Base-by-base conservation (phyloP, 2,113 vertebrate genomes). In the Ifrita kowaldi region DNA sequence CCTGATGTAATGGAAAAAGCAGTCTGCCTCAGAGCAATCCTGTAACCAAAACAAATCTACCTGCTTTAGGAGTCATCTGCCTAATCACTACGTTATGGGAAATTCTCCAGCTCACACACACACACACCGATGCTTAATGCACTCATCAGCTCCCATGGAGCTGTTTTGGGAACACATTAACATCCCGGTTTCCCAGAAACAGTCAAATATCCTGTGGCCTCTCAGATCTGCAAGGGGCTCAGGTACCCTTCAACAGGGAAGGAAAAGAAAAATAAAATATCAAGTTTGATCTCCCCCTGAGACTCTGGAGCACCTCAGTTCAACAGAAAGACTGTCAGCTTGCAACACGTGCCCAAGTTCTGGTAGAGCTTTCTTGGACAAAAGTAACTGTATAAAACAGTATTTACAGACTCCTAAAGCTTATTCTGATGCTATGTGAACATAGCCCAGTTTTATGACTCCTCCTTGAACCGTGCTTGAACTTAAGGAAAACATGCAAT, bases 31-130 rank as follows among this genome's bases (percentile, higher is more conserved):
- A 15, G 55, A 74, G 78, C 53, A 70, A 22, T 21, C 32, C 22
- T 28, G 39, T 80, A 90, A 74, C 50, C 87, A 93, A 62, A 94
- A 70, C 87, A 71, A 67, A 88, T n/a, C 46, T 59, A 74, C 78
- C 53, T 90, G 75, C 62, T 79, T 42, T 27, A 35, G 18, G 53
- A 91, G 37, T 28, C 30, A 37, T 41, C 81, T 85, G 46, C 63
- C 67, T 88, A 35, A 79, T 74, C 39, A 35, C 53, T 30, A 2
- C 2, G 0, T 6, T 20, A 22, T 2, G 6, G 52, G 23, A 57
- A 86, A 44, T 15, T 27, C 37, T 69, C 44, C 63, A 50, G 60
- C 50, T 70, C 32, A 62, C 49, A 32, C 5, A 27, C 6, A 22
- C 27, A 44, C 21, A 57, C 28, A 56, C 3, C 0, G 39, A 62